Base-by-base conservation (phyloP, 2,888 invertebrate species). In the Podabrus alpinus region DNA sequence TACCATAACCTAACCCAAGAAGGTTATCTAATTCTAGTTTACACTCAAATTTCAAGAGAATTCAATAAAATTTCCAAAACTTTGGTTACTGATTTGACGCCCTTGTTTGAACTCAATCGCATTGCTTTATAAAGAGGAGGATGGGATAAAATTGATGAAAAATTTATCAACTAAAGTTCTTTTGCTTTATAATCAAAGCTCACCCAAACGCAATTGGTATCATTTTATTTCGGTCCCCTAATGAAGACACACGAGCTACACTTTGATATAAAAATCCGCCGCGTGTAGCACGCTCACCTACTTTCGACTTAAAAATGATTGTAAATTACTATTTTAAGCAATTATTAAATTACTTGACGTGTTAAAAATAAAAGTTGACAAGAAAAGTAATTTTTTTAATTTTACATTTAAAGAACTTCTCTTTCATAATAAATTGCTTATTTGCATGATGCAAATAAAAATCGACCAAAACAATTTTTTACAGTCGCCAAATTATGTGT, bases 281-380 rank as follows among this genome's bases (percentile, higher is more conserved):
- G 45, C 45, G 45, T 45, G 45, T 45, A n/a, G 9, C 45, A 45
- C 45, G 45, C 45, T 45, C 45, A n/a, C 45, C 45, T 45, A 45
- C 45, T 45, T 45, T 45, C 45, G 45, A 45, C 45, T 45, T 45
- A 13, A 45, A 45, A 45, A 45, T 45, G 45, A 45, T 64, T 64
- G 21, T 64, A 64, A 64, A 64, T 64, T 64, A 64, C 62, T 19
- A 64, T 64, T 21, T 64, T 64, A 64, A 17, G 21, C 62, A 64
- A 64, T 64, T 64, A 64, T 64, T 64, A 64, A 64, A 64, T 64
- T 64, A 64, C 16, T 15, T 64, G 62, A 64, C 62, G 62, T 64
- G 61, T 61, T 64, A 64, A 64, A 64, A 64, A 21, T n/a, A 21
- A 19, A 19, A 64, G 19, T 64, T 64, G 62, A 19, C 62, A 21